Evolutionary conservation across 2,888 invertebrate species (phyloP).

Genomic region (Drosophila formosana): DNA sequence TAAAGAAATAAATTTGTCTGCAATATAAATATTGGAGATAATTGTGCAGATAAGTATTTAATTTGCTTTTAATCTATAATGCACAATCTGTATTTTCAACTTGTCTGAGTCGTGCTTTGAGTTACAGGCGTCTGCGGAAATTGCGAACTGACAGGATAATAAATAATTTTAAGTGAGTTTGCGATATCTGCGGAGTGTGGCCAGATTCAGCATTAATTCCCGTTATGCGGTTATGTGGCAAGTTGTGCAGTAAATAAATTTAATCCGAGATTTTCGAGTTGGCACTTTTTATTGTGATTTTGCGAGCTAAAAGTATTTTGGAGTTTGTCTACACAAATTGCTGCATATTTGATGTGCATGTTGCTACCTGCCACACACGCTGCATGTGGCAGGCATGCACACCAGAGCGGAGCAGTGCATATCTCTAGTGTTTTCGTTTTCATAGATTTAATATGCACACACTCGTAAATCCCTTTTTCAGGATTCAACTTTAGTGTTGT

Average conservation of each 20-base stretch:
- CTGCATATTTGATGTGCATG: conserved; percentile 56
- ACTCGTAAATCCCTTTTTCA: conserved; percentile 69
- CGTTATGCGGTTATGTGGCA: conserved; percentile 12
- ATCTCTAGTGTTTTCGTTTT: conserved; percentile 46
- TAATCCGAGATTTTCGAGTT: conserved; percentile 22
- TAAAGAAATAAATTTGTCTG: not conserved
- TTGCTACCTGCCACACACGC: conserved; percentile 11
- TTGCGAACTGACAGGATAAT: conserved; percentile 31
- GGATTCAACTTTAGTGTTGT: conserved; percentile 46
- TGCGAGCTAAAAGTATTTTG: conserved; percentile 24
- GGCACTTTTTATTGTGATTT: conserved; percentile 9
- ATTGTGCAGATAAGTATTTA: not conserved
- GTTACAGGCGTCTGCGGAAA: conserved; percentile 67
- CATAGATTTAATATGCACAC: conserved; percentile 74
- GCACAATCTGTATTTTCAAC: too few species aligned
- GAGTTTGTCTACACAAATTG: conserved; percentile 38
- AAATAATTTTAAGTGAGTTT: conserved; percentile 26
- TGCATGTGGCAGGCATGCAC: conserved; percentile 13
- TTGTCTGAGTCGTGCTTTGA: conserved; percentile 35
- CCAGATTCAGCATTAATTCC: not conserved
- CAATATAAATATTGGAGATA: not conserved
- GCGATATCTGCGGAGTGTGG: not conserved
- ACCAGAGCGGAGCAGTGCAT: not conserved
- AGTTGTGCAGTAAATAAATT: conserved; percentile 41
- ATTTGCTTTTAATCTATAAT: not conserved